These are phyloP conservation scores for Candidula unifasciata DNA, from an alignment of 2,888 invertebrate genomes.

Conservation along the genomic window DNA sequence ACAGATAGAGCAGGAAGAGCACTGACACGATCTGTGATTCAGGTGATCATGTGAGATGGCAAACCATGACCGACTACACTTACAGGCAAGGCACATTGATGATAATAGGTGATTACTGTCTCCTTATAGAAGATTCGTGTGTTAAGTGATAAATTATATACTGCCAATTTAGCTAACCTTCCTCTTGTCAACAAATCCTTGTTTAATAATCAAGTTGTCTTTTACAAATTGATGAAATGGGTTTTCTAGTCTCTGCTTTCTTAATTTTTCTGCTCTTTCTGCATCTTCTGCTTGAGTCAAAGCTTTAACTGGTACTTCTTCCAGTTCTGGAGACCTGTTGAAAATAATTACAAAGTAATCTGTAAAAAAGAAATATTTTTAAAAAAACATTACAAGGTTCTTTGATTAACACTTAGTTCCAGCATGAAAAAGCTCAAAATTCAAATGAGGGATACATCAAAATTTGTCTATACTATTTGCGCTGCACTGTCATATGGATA, in stretches of 20 bases:
- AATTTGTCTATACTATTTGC: no score
- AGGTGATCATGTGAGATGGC: no score
- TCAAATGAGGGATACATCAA: no score
- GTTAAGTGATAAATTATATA: no score
- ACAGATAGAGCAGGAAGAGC: no score
- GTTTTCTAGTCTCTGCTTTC: slow-evolving; percentile 75
- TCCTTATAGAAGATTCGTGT: no score
- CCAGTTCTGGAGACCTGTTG: slow-evolving; percentile 45
- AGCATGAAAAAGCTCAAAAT: no score
- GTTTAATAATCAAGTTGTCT: slow-evolving; percentile 93
- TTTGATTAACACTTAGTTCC: neutral
- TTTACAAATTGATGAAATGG: slow-evolving; percentile 92
- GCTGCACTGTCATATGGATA: no score
- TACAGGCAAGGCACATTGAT: no score
- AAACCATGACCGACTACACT: no score
- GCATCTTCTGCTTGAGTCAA: slow-evolving; percentile 12
- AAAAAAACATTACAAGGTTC: neutral
- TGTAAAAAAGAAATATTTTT: neutral
- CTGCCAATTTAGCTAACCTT: slow-evolving; percentile 80
- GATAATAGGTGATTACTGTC: no score
- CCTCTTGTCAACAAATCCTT: slow-evolving; percentile 94
- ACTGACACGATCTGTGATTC: no score
- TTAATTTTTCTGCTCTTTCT: slow-evolving; percentile 63
- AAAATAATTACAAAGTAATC: neutral
- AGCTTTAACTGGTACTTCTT: slow-evolving; percentile 26